A percentile compares a stretch with the other conserved stretches of the same genome.
Conservation (phyloP, 2,113 vertebrate genomes). For the Syngnathus scovelli region DNA sequence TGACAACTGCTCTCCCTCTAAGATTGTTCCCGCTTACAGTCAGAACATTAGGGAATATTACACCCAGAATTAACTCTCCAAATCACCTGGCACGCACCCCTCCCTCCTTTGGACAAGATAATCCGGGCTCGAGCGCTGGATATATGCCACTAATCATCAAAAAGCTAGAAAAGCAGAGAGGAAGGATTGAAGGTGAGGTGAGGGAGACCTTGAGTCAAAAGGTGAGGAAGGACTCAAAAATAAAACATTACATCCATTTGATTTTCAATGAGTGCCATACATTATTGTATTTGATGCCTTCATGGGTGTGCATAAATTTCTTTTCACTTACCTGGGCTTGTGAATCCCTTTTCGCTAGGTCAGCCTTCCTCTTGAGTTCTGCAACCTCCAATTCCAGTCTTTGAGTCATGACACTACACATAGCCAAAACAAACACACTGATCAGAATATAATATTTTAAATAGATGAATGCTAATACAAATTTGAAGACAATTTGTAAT, state of each 20-base stretch:
- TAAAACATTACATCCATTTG: background rate
- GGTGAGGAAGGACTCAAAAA: background rate
- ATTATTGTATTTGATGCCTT: background rate
- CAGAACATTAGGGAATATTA: conserved; percentile 74
- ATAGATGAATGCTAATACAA: too few relatives aligned
- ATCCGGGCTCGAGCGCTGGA: conserved; percentile 66
- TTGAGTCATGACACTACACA: conserved; percentile 38
- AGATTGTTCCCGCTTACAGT: conserved; percentile 54
- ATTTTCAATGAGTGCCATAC: background rate
- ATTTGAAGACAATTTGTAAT: too few relatives aligned
- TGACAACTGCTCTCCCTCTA: conserved; percentile 66
- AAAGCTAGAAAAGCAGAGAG: conserved; percentile 33
- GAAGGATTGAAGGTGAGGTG: conserved; percentile 19
- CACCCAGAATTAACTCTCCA: conserved; percentile 72
- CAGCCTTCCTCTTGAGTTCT: conserved; percentile 43
- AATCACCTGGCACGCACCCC: conserved; percentile 69
- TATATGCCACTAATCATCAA: conserved; percentile 72
- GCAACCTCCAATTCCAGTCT: conserved; percentile 49
- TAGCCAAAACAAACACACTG: conserved; percentile 4
- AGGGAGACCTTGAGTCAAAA: conserved; percentile 1
- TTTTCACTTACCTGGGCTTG: conserved; percentile 38
- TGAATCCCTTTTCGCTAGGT: conserved; percentile 45
- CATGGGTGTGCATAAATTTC: background rate
- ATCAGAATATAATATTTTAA: too few relatives aligned
- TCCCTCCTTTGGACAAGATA: conserved; percentile 69